Base-by-base conservation (phyloP, 1,140 invertebrate genomes). In the Aphaenogaster floridana region DNA sequence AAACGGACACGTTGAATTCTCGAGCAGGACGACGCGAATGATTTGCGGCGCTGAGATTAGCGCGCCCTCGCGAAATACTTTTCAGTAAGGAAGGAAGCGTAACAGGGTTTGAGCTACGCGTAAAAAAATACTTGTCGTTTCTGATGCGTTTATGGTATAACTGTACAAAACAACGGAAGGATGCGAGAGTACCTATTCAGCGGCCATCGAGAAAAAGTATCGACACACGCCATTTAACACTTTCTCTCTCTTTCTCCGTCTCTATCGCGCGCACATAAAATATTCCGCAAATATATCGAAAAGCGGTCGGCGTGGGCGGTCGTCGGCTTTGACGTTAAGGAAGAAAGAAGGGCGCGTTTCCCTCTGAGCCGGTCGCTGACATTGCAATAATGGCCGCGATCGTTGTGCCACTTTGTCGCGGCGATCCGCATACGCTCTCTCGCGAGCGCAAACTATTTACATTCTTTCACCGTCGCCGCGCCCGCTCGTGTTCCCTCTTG, bases 101-200 rank as follows among this genome's bases (percentile, higher is more conserved):
- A 66, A 86, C 39, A 21, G 50, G 13, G 39, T 48, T 68, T 79
- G 45, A 64, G 45, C 45, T 39, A 52, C 84, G 74, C 69, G 83
- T 90, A 92, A 86, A 92, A 91, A 92, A 90, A 90, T 92, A 91
- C 77, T 90, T 78, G 66, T 85, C 64, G 45, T 63, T 71, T 71
- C 59, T 54, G 57, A 17, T 36, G 69, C n/a, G 63, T 74, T 54
- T 66, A 42, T 15, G 17, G 42, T 61, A 21, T 15, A 36, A 64
- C 79, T 63, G 50, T 76, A 85, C 86, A 78, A 74, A 61, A 81
- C 74, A 59, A 64, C 48, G 59, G 21, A 85, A 80, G 48, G 74
- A 77, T 48, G 69, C 64, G 71, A 79, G 59, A 61, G 88, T 61
- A 83, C 59, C 57, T 86, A 63, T 88, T 88, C 86, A 74, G 52